Percentiles rank a stretch among this genome's conserved stretches.
Conservation (phyloP, 2,113 vertebrate species). For the Phyllopteryx taeniolatus region DNA sequence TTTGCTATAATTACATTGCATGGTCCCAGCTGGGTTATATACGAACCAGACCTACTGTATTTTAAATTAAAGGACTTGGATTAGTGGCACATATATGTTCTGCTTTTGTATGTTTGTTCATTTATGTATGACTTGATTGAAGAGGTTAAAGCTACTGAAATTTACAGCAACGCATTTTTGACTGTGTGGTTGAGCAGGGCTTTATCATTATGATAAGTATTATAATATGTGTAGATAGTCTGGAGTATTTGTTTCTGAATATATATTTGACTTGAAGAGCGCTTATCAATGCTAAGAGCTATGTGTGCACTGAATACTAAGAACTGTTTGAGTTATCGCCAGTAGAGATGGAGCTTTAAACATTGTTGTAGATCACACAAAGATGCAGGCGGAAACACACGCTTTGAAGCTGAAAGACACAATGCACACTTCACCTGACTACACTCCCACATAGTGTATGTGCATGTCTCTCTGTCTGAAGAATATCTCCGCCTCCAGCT, state of each 20-base stretch:
- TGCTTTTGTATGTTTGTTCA: conserved; percentile 6
- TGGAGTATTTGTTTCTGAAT: conserved; percentile 21
- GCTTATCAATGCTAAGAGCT: conserved; percentile 18
- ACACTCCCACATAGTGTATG: conserved; percentile 4
- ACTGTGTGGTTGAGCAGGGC: neutral
- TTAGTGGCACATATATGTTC: conserved; percentile 74
- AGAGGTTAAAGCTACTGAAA: conserved; percentile 6
- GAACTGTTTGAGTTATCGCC: conserved; percentile 33
- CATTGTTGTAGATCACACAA: conserved; percentile 10
- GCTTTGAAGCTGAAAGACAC: neutral
- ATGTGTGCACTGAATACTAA: conserved; percentile 40
- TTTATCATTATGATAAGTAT: conserved; percentile 6
- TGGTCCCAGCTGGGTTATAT: conserved; percentile 77
- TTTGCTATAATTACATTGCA: conserved; percentile 51
- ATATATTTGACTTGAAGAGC: conserved; percentile 39
- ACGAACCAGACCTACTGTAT: conserved; percentile 66
- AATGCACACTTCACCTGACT: conserved; percentile 2
- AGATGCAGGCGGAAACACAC: neutral
- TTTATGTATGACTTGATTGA: neutral
- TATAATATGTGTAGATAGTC: conserved; percentile 23
- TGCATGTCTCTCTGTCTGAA: conserved; percentile 22
- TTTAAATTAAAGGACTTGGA: conserved; percentile 75
- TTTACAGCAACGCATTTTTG: conserved; percentile 6
- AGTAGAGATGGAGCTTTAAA: conserved; percentile 26
- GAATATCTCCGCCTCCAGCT: conserved; percentile 60